Conservation (phyloP, 2,888 invertebrate genomes). For the Dryomyza anilis region DNA sequence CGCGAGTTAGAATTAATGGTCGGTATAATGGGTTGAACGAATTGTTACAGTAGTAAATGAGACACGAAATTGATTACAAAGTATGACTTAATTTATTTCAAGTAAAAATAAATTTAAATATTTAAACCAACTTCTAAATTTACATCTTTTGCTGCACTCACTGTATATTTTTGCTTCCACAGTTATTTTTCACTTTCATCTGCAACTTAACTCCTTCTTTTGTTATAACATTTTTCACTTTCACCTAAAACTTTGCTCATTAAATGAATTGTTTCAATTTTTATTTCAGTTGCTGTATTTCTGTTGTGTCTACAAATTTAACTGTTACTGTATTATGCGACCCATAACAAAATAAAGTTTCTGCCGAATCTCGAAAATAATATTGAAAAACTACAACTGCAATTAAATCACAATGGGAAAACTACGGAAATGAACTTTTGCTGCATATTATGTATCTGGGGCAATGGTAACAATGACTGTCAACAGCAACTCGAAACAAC, state of each 20-base stretch:
- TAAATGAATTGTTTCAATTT: conserved; percentile 21
- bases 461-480: neutral
- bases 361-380: too few species aligned
- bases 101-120: too few species aligned
- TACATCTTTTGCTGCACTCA: neutral
- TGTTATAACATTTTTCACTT: neutral
- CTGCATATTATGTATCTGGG: neutral
- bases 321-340: too few species aligned
- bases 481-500: conserved; percentile 2
- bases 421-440: conserved; percentile 3
- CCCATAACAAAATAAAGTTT: too few species aligned
- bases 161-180: neutral
- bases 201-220: neutral
- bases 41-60: too few species aligned
- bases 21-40: neutral
- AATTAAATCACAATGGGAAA: neutral
- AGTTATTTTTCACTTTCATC: neutral
- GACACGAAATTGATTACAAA: too few species aligned
- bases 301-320: neutral
- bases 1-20: too few species aligned
- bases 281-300: neutral
- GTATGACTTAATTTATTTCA: too few species aligned
- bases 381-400: neutral
- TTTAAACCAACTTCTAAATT: neutral
- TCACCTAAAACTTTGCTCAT: conserved; percentile 19